phyloP scores from a whole-genome alignment of 2,797 vertebrate genomes.

The Pseudochirops corinnae region DNA sequence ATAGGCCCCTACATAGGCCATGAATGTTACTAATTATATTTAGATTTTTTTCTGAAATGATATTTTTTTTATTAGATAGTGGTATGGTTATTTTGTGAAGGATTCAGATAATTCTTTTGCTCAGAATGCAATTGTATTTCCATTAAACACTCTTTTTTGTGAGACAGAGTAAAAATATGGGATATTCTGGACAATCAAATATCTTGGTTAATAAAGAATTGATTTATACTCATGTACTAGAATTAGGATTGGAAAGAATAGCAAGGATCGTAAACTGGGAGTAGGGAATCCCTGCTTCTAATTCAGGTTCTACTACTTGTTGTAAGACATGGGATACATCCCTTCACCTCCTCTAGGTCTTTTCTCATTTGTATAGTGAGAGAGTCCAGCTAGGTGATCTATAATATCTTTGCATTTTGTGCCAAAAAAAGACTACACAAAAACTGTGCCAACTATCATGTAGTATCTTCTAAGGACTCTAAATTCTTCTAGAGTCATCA shows the following conservation, averaged over 20 bases:
- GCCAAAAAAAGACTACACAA: not conserved
- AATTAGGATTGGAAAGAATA: not conserved
- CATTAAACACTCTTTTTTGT: not conserved
- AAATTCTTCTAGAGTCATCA: not conserved
- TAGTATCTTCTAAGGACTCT: not conserved
- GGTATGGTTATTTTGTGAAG: not conserved
- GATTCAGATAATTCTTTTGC: not conserved
- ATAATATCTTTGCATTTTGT: not conserved
- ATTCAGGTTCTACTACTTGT: not conserved
- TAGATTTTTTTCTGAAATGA: not conserved
- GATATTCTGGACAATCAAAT: not conserved
- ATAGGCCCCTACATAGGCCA: not conserved
- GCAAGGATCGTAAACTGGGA: not conserved
- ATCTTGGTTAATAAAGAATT: not conserved
- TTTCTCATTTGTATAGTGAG: not conserved
- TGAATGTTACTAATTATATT: not conserved
- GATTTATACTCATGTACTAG: not conserved
- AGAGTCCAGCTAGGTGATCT: not conserved
- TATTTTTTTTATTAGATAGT: not conserved
- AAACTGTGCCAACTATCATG: not conserved
- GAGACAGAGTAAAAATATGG: not conserved
- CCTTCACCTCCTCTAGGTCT: not conserved
- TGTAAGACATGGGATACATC: not conserved
- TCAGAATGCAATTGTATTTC: not conserved
- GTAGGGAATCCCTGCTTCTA: not conserved